Evolutionary conservation across 2,888 invertebrate genomes (phyloP), one percentile per base, ranked within the genome.

Genomic region (Byasa hedistus): DNA sequence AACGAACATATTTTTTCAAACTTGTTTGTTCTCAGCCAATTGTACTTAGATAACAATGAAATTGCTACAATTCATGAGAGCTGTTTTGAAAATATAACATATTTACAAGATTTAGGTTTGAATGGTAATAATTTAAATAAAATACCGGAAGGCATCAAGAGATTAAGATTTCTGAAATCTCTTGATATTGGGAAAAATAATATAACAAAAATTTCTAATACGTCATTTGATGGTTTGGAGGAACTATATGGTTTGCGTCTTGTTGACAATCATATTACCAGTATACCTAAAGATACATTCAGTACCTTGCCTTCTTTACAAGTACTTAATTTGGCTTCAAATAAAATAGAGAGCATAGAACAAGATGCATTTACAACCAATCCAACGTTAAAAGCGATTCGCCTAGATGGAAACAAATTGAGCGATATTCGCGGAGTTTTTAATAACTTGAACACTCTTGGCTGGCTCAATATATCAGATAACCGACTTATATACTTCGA

Each of bases 141-240:
- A 60, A 92, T 95, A 54, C 96, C 96, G 27, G 92, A 92, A 64
- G 95, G 95, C 3, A 93, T 96, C 19, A 94, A 93, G 65, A 93
- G 93, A 71, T 85, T 96, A 54, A 86, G 93, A 61, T 94, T 94
- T 76, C 86, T 97, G 66, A 95, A 95, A 82, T 95, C 95, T 0
- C 92, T 97, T 62, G 96, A 97, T 83, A 92, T 97, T 70, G 96
- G 96, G 7, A 96, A 96, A 81, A 97, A 97, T 84, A 93, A 93
- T 70, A 95, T 98, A 73, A 93, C 94, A 60, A 91, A 89, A 66
- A 92, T 97, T 69, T 93, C 92, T n/a, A 95, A 95, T 79, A 92
- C 94, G 51, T 95, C 96, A 27, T 96, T 97, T 79, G 93, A 93
- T 74, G 96, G 96, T 0, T 86, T 97, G 70, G 93, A 94, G 78